Conservation (phyloP, 2,113 vertebrate genomes). For the Nothoprocta perdicaria region DNA sequence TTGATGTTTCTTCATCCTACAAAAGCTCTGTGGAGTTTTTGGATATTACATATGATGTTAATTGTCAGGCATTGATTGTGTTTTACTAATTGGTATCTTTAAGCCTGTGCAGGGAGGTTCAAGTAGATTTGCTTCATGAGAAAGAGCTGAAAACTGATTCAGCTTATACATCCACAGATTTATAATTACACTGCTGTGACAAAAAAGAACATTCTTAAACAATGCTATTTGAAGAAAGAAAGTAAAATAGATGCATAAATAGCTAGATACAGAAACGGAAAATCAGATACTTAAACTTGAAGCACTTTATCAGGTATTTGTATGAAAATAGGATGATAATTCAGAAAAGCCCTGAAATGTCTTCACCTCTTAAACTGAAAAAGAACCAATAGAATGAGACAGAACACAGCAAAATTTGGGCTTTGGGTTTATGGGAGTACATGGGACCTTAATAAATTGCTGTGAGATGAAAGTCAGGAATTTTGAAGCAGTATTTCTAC, state of each 20-base stretch:
- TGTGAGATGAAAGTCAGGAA: not conserved
- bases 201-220: not conserved
- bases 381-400: not conserved
- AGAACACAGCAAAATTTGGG: not conserved
- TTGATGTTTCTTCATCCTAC: not conserved
- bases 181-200: not conserved
- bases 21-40: not conserved
- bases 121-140: not conserved
- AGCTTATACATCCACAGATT: not conserved
- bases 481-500: not conserved
- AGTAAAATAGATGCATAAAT: not conserved
- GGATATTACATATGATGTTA: not conserved
- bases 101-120: not conserved
- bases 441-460: not conserved
- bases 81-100: not conserved
- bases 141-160: not conserved
- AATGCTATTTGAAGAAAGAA: not conserved
- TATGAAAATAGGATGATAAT: not conserved
- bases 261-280: not conserved
- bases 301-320: not conserved
- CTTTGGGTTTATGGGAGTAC: not conserved
- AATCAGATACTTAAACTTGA: not conserved
- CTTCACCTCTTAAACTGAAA: not conserved
- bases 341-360: not conserved
- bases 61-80: not conserved